Conservation (phyloP, 2,113 vertebrate genomes). For the Cryptotis parvus region DNA sequence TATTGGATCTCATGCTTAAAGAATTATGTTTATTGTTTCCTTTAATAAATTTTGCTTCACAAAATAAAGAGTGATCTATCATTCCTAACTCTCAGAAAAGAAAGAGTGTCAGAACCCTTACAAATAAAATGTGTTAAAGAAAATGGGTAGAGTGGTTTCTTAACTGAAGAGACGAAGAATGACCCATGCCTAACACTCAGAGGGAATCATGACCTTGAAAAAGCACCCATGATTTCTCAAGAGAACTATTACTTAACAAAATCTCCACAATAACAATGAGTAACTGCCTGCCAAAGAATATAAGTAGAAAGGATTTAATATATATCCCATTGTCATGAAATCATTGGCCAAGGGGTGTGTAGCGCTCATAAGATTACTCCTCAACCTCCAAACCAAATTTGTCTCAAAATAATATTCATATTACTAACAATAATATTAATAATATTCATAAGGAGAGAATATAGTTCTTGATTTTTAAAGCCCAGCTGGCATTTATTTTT, state of each 20-base stretch:
- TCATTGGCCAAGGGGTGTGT: constrained; percentile 66
- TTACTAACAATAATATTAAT: no score
- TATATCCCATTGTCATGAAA: constrained; percentile 73
- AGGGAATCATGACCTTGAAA: constrained; percentile 68
- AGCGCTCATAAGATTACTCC: constrained; percentile 75
- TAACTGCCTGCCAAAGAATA: constrained; percentile 73
- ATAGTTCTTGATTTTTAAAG: constrained; percentile 68
- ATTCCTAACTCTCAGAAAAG: constrained; percentile 69
- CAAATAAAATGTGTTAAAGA: constrained; percentile 66
- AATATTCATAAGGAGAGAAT: constrained; percentile 53
- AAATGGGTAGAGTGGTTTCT: constrained; percentile 29
- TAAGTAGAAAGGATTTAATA: constrained; percentile 80
- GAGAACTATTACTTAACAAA: constrained; percentile 81
- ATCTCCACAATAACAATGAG: constrained; percentile 78
- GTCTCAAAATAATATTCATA: constrained; percentile 73
- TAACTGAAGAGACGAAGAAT: constrained; percentile 9
- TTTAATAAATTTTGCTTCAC: constrained; percentile 78
- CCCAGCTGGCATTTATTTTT: constrained; percentile 74
- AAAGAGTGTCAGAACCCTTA: constrained; percentile 62
- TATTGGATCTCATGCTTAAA: constrained; percentile 68
- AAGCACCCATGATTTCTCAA: constrained; percentile 76
- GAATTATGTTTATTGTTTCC: constrained; percentile 79
- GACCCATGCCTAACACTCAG: constrained; percentile 13
- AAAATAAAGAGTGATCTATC: constrained; percentile 74
- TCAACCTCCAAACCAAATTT: constrained; percentile 71